A percentile compares a stretch with the other conserved stretches of the same genome.
phyloP scores from a whole-genome alignment of 37 sponge, comb jelly and placozoan species.

The Beroe forskalii region DNA sequence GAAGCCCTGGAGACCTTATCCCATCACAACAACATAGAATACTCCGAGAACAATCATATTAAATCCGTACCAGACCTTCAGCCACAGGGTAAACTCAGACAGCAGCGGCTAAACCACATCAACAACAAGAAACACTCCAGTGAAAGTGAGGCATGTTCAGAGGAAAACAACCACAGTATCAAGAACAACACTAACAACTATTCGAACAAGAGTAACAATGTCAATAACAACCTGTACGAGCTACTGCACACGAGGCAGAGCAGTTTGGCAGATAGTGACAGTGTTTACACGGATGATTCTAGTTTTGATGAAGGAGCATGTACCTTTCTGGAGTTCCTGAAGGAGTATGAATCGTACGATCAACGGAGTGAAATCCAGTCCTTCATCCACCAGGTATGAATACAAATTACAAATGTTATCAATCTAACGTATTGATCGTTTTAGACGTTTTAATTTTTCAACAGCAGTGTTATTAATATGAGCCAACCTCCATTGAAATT shows the following conservation, averaged over 20 bases:
- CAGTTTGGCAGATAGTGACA: neutral
- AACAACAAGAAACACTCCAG: neutral
- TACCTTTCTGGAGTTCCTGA: slow-evolving; percentile 38
- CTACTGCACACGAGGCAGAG: slow-evolving; percentile 13
- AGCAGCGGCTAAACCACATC: neutral
- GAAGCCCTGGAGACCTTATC: neutral
- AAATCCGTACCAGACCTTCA: too few species aligned
- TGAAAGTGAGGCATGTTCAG: neutral
- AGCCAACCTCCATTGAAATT: too few species aligned
- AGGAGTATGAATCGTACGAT: neutral
- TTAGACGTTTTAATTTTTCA: too few species aligned
- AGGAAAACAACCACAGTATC: neutral
- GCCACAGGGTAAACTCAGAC: neutral
- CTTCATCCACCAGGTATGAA: neutral
- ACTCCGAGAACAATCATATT: too few species aligned
- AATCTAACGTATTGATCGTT: too few species aligned
- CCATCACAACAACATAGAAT: too few species aligned
- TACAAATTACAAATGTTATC: too few species aligned
- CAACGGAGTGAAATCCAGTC: neutral
- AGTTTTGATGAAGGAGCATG: neutral
- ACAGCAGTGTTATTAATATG: too few species aligned
- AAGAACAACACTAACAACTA: neutral
- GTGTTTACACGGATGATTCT: slow-evolving; percentile 3
- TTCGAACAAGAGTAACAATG: neutral
- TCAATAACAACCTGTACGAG: neutral